Percentiles rank a stretch among this genome's conserved stretches.
Conservation (phyloP, 2,113 vertebrate genomes). For the Jacana jacana region DNA sequence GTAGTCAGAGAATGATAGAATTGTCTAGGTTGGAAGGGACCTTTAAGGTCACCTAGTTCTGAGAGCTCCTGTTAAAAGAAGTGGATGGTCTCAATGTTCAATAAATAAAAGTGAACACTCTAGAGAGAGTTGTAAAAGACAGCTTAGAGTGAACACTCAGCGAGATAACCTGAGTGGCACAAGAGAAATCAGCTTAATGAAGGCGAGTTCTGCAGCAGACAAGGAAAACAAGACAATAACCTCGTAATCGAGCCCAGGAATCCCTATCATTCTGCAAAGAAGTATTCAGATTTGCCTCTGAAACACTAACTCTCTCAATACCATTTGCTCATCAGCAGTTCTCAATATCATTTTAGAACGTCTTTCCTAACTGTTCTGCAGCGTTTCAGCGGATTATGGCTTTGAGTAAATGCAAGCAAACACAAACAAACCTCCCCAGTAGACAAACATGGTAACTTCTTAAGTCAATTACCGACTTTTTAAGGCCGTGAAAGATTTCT, state of each 20-base stretch:
- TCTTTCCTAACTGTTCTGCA: neutral
- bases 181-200: neutral
- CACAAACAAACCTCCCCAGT: neutral
- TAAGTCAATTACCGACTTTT: neutral
- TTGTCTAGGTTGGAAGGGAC: too few relatives aligned
- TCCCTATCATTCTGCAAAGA: neutral
- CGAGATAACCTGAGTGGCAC: neutral
- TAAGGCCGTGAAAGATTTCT: neutral
- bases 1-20: neutral
- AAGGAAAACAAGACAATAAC: neutral
- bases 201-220: neutral
- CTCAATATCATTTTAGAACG: neutral
- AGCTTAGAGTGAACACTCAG: neutral
- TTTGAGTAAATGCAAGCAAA: neutral
- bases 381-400: neutral
- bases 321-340: neutral
- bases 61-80: neutral
- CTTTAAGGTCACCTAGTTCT: too few relatives aligned
- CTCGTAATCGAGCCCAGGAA: neutral
- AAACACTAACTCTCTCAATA: neutral
- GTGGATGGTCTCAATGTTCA: neutral
- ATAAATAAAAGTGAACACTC: neutral
- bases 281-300: neutral
- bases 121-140: neutral
- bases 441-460: accelerated